Percentiles rank a stretch among this genome's conserved stretches.
Evolutionary conservation across 2,113 vertebrate species (phyloP).

Genomic region (Cyanistes caeruleus): DNA sequence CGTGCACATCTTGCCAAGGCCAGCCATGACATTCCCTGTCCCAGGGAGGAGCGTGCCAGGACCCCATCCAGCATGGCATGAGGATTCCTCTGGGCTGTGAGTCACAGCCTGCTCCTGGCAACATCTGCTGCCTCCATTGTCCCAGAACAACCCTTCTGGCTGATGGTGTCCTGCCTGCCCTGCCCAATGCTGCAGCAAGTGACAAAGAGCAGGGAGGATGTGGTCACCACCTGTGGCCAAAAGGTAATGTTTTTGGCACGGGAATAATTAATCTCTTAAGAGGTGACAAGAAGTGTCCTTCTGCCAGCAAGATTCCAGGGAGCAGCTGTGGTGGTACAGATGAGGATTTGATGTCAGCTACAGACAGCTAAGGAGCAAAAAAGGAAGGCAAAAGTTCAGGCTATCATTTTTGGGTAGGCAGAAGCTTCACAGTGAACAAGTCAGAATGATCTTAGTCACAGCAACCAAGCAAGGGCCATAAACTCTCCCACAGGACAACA

Average conservation of each 20-base stretch:
- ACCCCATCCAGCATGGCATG: neutral
- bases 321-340: neutral
- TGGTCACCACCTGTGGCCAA: neutral
- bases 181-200: accelerated
- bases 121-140: neutral
- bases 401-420: neutral
- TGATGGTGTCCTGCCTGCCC: neutral
- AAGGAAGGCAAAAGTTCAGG: neutral
- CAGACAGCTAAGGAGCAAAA: neutral
- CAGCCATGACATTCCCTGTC: neutral
- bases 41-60: neutral
- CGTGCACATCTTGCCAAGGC: neutral
- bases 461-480: neutral
- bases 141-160: slow-evolving; percentile 8
- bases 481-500: neutral
- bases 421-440: neutral
- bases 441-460: neutral
- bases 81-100: neutral
- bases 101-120: slow-evolving; percentile 20
- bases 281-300: neutral
- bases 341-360: neutral
- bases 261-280: neutral
- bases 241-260: neutral
- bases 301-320: neutral
- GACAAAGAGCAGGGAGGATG: neutral